Base-by-base conservation (phyloP, 2,113 vertebrate species). In the Aspidoscelis tigris region DNA sequence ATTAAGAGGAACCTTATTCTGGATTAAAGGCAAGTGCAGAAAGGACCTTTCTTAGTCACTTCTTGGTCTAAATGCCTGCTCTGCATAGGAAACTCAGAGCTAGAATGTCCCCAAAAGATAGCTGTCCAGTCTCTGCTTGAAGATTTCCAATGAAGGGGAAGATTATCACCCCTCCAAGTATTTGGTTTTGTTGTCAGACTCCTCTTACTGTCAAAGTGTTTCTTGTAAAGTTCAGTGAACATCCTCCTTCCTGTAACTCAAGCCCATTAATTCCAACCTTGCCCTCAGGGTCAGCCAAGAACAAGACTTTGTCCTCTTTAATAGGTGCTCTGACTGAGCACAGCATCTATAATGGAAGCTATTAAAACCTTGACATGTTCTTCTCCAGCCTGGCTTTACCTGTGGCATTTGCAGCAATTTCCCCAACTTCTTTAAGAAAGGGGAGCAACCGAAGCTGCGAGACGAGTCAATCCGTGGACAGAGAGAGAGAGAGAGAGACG, bases 381-480 rank as follows among this genome's bases (percentile, higher is more conserved):
- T 76, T 69, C 71, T 33, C 22, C 58, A 14, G 58, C 58, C 26
- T 80, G 16, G 6, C 41, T 53, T 64, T 73, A 33, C 4, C 61
- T 66, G 50, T 80, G 78, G 7, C 44, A 83, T 14, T n/a, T 86
- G 77, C 41, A 76, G 4, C 39, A 41, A 81, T 87, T 90, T 91
- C 82, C 10, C 33, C 16, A 78, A 16, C 83, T 88, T 26, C 68
- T 83, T 79, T 74, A 39, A 39, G n/a, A 87, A 74, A 73, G 4
- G 58, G 70, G 16, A 83, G 85, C 47, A 33, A 26, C 65, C 75
- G 55, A 84, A 70, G 78, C 33, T 41, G 0, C 0, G 26, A 39
- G 58, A 55, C 24, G 84, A 65, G 10, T 73, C 70, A 81, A 83
- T 16, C 65, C 84, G 77, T n/a, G 43, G 24, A 50, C 83, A 64